Conservation (phyloP, 2,888 invertebrate genomes). For the Macaria liturata region DNA sequence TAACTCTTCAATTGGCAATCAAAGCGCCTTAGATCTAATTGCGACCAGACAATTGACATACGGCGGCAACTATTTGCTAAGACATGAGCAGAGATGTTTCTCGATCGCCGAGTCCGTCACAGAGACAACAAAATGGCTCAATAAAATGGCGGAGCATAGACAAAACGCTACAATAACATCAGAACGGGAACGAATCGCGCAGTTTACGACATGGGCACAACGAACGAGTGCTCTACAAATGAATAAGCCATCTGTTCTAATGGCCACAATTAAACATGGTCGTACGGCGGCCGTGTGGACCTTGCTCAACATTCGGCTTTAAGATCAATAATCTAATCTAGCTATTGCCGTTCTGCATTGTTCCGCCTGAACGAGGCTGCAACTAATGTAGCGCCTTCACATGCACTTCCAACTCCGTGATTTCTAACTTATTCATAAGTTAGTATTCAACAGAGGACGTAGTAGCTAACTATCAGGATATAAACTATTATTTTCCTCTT, state of each 20-base stretch:
- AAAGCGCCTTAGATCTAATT: conserved; percentile 20
- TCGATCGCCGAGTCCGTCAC: conserved; percentile 56
- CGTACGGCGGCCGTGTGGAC: conserved; percentile 54
- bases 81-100: conserved; percentile 60
- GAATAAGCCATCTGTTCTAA: conserved; percentile 84
- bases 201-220: conserved; percentile 81
- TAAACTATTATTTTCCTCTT: no score
- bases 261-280: conserved; percentile 81
- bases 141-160: conserved; percentile 81
- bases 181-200: conserved; percentile 80
- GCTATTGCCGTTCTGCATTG: conserved; percentile 32
- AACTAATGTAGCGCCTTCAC: conserved; percentile 16
- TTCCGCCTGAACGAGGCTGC: conserved; percentile 13
- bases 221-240: conserved; percentile 82
- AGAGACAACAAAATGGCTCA: conserved; percentile 76
- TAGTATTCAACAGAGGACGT: not conserved
- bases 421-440: no score
- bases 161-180: conserved; percentile 83
- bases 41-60: conserved; percentile 15
- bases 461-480: not conserved
- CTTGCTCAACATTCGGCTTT: conserved; percentile 63
- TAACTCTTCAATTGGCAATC: conserved; percentile 21
- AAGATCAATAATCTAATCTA: conserved; percentile 56
- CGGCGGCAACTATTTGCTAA: conserved; percentile 43
- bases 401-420: not conserved